phyloP scores from a whole-genome alignment of 2,888 invertebrate genomes.

The Rhaphigaster nebulosa region DNA sequence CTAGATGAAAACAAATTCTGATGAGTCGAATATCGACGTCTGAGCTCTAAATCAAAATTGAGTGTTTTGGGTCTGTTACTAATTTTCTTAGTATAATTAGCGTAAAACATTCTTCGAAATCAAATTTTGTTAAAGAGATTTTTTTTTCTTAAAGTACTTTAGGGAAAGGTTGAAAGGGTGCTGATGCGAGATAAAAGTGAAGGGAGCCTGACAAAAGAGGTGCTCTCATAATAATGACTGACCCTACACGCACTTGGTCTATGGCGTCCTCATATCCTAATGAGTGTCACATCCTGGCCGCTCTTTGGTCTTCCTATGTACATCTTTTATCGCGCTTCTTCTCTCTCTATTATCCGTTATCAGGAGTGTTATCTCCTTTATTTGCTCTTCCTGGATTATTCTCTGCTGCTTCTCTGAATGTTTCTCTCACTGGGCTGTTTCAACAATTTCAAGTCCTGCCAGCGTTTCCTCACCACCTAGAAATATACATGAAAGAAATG shows the following conservation, averaged over 20 bases:
- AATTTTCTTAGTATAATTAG: neutral
- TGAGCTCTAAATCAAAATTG: neutral
- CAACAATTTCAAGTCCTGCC: neutral
- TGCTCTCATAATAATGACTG: conserved; percentile 40
- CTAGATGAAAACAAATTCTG: neutral
- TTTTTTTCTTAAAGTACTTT: neutral
- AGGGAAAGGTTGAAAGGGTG: neutral
- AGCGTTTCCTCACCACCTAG: neutral
- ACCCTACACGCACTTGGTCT: neutral
- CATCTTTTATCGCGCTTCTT: neutral
- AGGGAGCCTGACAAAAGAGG: neutral
- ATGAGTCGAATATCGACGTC: neutral
- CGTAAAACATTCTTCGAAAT: neutral
- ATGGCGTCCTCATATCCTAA: conserved; percentile 13
- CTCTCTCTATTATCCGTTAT: conserved; percentile 12
- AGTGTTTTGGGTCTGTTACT: neutral
- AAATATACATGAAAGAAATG: no score
- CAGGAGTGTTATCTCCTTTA: neutral
- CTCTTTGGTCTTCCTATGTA: neutral
- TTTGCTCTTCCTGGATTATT: neutral
- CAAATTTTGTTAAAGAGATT: conserved; percentile 1
- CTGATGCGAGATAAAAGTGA: neutral
- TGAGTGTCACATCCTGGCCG: conserved; percentile 3
- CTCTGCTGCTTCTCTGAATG: neutral
- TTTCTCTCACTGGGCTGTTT: neutral